Evolutionary conservation across 1,140 invertebrate species (phyloP).

Genomic region (Tenebrio molitor): DNA sequence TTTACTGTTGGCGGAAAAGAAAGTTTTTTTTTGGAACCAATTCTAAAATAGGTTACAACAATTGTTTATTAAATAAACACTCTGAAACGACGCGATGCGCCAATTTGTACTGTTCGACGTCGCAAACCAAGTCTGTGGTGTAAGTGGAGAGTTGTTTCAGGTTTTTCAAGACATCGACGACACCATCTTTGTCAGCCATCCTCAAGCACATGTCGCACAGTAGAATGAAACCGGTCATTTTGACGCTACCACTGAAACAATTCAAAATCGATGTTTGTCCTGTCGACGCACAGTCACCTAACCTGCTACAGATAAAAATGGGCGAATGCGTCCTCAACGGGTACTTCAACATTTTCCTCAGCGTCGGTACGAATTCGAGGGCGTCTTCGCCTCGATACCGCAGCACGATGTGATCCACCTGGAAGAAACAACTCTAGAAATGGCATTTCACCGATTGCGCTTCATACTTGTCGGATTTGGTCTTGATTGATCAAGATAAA

Average conservation of each 20-base stretch:
- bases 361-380: constrained; percentile 67
- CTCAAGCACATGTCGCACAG: constrained; percentile 85
- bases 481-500: constrained; percentile 69
- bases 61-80: too few species aligned
- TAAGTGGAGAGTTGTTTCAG: constrained; percentile 85
- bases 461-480: constrained; percentile 67
- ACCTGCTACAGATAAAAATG: constrained; percentile 57
- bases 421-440: constrained; percentile 57
- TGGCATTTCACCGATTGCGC: too few species aligned
- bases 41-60: too few species aligned
- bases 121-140: constrained; percentile 85
- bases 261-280: too few species aligned
- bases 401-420: constrained; percentile 69
- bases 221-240: constrained; percentile 87
- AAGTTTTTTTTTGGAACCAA: too few species aligned
- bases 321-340: constrained; percentile 8
- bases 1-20: too few species aligned
- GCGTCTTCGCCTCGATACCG: constrained; percentile 77
- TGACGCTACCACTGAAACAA: constrained; percentile 82
- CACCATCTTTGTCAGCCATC: constrained; percentile 72
- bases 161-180: constrained; percentile 88
- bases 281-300: too few species aligned
- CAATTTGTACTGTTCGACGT: constrained; percentile 62
- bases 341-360: constrained; percentile 50
- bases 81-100: constrained; percentile 61